These are phyloP conservation scores for Camponotus vicinus DNA, from an alignment of 1,140 invertebrate genomes.

Conservation along the genomic window DNA sequence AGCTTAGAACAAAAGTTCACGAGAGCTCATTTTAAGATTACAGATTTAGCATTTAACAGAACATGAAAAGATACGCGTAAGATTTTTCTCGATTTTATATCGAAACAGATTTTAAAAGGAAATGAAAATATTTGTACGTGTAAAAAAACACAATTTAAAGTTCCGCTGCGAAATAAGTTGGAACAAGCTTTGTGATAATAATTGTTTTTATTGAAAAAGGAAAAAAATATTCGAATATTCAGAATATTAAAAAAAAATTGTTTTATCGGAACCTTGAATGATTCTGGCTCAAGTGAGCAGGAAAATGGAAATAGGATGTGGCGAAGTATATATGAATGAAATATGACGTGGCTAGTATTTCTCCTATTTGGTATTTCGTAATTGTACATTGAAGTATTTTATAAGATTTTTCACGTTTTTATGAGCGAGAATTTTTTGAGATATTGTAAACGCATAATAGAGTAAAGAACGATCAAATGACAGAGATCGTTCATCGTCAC, in stretches of 20 bases:
- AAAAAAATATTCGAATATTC: neutral
- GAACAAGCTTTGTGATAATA: neutral
- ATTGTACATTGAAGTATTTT: neutral
- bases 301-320: conserved; percentile 49
- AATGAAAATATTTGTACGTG: conserved; percentile 1
- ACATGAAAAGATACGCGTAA: neutral
- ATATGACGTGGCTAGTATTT: conserved; percentile 21
- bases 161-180: neutral
- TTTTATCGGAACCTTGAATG: neutral
- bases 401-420: conserved; percentile 48
- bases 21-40: conserved; percentile 82
- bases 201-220: conserved; percentile 13
- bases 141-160: neutral
- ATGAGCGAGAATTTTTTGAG: neutral
- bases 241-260: conserved; percentile 7
- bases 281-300: neutral
- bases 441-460: neutral
- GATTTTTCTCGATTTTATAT: neutral
- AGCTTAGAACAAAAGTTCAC: conserved; percentile 77
- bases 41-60: neutral
- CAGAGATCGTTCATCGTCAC: neutral
- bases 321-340: neutral
- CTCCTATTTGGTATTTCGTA: neutral
- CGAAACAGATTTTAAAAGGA: neutral
- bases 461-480: neutral